Evolutionary conservation across 1,140 invertebrate species (phyloP), one percentile per base, ranked within the genome.

Genomic region (Apis laboriosa): DNA sequence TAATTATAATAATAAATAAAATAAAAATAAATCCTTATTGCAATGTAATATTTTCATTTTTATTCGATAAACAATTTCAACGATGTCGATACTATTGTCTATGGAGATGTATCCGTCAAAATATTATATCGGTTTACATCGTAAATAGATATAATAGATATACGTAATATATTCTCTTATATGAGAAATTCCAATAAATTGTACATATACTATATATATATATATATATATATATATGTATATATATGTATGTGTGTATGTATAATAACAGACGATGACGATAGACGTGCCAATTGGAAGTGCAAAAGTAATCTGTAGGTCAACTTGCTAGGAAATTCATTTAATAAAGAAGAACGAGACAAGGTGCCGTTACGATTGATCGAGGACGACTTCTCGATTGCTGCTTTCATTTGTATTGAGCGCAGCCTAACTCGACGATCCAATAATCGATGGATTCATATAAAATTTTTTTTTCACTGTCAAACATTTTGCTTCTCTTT

Each of bases 281-380:
- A 66, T 51, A 19, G 24, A 73, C 60, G 72, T 70, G 55, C 28
- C 85, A 77, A 86, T 84, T 81, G 83, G 76, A 58, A 58, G 84
- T 76, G 83, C 63, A 67, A 84, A 82, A 78, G 83, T 73, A 84
- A 81, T 84, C 74, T 73, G 74, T 67, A 66, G 81, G 80, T 87
- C 77, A 87, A 86, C 28, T 86, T 72, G 63, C 66, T 77, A 67
- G 81, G 60, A 86, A 84, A 84, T 86, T 77, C 49, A 60, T 86
- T 84, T 67, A 66, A 84, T 75, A n/a, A 55, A 34, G 60, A 58
- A 28, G 61, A 71, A 49, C 55, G 72, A 21, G n/a, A 19, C 63
- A 75, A 79, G 80, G 55, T 86, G 80, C 68, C 61, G 55, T 34
- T 19, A 43, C 21, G 53, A 74, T 77, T 75, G 71, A n/a, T 43